Percentiles rank a stretch among this genome's conserved stretches.
These are phyloP conservation scores for Crossaster papposus DNA, from an alignment of 53 echinoderm and acorn worm species.

Conservation along the genomic window DNA sequence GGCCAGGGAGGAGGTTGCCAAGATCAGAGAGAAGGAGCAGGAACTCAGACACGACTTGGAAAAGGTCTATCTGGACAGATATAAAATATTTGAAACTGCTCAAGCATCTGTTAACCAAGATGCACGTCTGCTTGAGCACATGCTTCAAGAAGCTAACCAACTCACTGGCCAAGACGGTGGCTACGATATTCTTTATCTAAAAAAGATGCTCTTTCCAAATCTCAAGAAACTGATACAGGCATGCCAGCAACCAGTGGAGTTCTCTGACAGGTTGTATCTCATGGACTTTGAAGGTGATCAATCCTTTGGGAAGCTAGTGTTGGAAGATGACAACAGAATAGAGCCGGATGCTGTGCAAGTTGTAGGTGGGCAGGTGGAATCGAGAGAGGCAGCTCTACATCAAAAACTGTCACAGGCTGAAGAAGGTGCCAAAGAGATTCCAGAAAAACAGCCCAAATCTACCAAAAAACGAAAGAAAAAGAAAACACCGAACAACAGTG, in stretches of 20 bases:
- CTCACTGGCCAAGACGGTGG: background rate
- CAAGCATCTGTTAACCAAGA: background rate
- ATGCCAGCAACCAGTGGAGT: background rate
- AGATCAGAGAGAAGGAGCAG: background rate
- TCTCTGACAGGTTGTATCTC: background rate
- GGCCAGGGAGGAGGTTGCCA: background rate
- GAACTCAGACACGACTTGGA: background rate
- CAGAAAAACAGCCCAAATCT: no score
- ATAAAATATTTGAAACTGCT: background rate
- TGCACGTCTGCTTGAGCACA: background rate
- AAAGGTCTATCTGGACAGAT: background rate
- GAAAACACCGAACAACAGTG: no score
- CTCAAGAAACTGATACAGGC: background rate
- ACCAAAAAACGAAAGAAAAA: no score
- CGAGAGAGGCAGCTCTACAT: no score
- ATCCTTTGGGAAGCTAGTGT: background rate
- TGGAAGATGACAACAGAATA: background rate
- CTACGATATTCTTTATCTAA: background rate
- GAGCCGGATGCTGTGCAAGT: background rate
- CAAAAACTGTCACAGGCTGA: no score
- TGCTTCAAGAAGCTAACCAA: slow-evolving; percentile 5
- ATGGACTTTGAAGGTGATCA: slow-evolving; percentile 6
- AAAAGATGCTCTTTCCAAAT: background rate
- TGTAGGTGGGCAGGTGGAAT: background rate
- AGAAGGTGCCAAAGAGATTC: no score